Percentiles rank a stretch among this genome's conserved stretches.
Conservation (phyloP, 2,113 vertebrate species). For the Perccottus glenii region DNA sequence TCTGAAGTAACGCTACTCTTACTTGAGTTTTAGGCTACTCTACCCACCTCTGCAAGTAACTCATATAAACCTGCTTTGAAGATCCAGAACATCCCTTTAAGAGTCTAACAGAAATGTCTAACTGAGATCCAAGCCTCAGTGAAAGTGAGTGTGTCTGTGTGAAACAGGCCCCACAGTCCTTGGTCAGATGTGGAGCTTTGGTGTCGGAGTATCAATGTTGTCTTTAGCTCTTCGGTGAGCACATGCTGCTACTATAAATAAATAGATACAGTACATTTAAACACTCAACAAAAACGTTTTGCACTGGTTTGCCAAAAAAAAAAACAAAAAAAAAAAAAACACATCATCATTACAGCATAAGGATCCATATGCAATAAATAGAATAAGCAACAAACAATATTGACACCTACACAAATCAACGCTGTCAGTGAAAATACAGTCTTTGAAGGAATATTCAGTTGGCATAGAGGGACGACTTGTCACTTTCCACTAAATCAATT, state of each 20-base stretch:
- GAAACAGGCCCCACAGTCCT: slow-evolving; percentile 14
- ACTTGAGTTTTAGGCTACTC: no score
- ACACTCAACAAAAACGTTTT: slow-evolving; percentile 50
- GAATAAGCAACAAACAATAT: slow-evolving; percentile 66
- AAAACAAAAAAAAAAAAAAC: slow-evolving; percentile 22
- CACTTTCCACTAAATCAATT: slow-evolving; percentile 36
- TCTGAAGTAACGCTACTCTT: no score
- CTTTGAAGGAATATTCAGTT: slow-evolving; percentile 58
- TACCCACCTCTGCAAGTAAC: no score
- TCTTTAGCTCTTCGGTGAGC: slow-evolving; percentile 63
- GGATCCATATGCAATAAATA: slow-evolving; percentile 52
- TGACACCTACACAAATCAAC: slow-evolving; percentile 67
- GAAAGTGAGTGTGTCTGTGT: background rate
- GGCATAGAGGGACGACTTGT: slow-evolving; percentile 60
- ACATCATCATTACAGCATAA: slow-evolving; percentile 53
- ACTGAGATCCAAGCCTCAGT: no score
- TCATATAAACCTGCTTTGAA: no score
- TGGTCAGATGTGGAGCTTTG: slow-evolving; percentile 59
- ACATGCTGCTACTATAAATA: slow-evolving; percentile 64
- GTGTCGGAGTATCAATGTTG: slow-evolving; percentile 59
- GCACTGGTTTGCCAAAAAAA: slow-evolving; percentile 43
- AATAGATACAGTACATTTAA: slow-evolving; percentile 64
- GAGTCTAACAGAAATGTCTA: no score
- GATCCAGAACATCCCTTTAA: no score
- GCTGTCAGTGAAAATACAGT: slow-evolving; percentile 70